A percentile compares a stretch with the other conserved stretches of the same genome.
phyloP scores from a whole-genome alignment of 1,140 invertebrate genomes.

The Harlomillsia oculata region DNA sequence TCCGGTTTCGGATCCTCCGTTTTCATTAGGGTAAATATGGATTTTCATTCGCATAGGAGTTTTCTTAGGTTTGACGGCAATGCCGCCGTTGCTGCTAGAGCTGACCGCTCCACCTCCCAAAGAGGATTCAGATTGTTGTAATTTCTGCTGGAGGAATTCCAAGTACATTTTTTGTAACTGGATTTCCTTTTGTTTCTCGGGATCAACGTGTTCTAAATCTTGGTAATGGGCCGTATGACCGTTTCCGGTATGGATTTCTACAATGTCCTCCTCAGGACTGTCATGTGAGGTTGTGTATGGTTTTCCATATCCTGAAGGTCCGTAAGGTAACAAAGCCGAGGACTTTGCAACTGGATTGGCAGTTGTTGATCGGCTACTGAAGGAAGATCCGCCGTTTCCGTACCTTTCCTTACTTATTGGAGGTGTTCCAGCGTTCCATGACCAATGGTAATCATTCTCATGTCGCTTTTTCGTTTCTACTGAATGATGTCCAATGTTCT shows the following conservation, averaged over 20 bases:
- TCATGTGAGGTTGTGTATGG: background rate
- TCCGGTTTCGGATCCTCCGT: background rate
- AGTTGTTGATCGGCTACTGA: no score
- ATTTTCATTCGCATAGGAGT: slow-evolving; percentile 36
- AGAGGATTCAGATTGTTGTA: slow-evolving; percentile 19
- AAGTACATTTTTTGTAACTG: slow-evolving; percentile 31
- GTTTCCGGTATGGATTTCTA: slow-evolving; percentile 31
- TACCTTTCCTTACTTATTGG: no score
- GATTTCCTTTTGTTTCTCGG: slow-evolving; percentile 11
- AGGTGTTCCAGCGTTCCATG: no score
- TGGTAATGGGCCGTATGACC: background rate
- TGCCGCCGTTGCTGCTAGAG: background rate
- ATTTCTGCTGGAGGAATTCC: slow-evolving; percentile 28
- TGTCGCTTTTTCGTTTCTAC: slow-evolving; percentile 1
- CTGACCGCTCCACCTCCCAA: background rate
- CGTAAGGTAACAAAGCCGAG: no score
- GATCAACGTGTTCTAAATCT: background rate
- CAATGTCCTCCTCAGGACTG: slow-evolving; percentile 28
- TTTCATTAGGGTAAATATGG: slow-evolving; percentile 35
- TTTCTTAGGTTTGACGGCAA: slow-evolving; percentile 3
- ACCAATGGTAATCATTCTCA: no score
- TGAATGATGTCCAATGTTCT: background rate
- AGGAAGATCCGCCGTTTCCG: no score
- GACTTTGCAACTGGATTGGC: no score
- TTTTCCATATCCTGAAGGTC: no score